phyloP scores from a whole-genome alignment of 2,797 vertebrate genomes.

The Orestias chungarensis region DNA sequence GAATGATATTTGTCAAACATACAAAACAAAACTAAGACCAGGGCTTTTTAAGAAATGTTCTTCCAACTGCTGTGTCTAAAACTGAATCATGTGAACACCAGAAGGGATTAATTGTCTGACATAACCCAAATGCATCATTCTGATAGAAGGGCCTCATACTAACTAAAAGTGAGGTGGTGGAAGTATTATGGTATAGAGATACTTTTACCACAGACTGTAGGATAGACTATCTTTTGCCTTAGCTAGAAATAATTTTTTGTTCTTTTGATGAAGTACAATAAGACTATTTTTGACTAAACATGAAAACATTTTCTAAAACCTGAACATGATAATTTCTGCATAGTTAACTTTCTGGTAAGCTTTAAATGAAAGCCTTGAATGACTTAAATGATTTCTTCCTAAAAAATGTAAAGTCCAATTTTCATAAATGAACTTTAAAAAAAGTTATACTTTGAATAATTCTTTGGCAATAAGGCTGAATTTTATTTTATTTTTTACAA shows the following conservation, averaged over 20 bases:
- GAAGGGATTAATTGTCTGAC: background rate
- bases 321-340: background rate
- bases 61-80: background rate
- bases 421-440: background rate
- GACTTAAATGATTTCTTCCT: too few species aligned
- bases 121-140: background rate
- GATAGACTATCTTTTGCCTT: background rate
- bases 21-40: background rate
- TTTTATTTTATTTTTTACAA: too few species aligned
- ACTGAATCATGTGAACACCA: background rate
- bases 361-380: background rate
- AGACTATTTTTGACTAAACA: background rate
- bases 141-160: background rate
- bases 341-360: background rate
- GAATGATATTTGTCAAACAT: background rate
- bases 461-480: too few species aligned
- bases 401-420: background rate
- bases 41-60: background rate
- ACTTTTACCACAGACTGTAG: too few species aligned
- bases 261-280: background rate
- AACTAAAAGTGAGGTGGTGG: background rate
- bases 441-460: background rate
- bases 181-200: too few species aligned
- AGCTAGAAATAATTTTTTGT: background rate
- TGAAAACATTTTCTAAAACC: background rate